These are phyloP conservation scores for Corythornis madagascariensis DNA, from an alignment of 2,113 vertebrate species.

Conservation along the genomic window DNA sequence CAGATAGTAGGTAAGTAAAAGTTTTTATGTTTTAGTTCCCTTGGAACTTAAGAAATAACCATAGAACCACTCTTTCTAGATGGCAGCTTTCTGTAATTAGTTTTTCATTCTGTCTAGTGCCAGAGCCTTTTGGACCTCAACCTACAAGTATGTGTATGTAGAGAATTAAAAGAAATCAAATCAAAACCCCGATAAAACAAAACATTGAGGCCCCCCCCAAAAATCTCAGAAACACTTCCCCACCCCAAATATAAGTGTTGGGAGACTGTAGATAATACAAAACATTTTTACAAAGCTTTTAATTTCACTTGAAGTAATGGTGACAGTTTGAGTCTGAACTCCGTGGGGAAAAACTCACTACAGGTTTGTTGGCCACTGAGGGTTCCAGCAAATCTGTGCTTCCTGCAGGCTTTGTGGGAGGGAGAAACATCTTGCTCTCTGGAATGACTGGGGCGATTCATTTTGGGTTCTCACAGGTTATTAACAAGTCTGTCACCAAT, in stretches of 20 bases:
- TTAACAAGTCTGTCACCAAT: background rate
- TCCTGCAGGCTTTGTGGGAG: background rate
- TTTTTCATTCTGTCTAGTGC: background rate
- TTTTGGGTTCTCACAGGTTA: background rate
- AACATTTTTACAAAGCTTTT: background rate
- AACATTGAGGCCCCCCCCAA: background rate
- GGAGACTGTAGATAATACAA: background rate
- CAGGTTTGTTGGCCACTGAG: background rate
- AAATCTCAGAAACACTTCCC: too few species aligned
- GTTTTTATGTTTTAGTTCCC: background rate
- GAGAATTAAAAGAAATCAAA: background rate
- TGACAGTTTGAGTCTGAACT: background rate
- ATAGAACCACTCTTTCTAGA: background rate
- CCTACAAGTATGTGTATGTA: background rate
- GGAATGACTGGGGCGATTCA: background rate
- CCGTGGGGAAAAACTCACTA: background rate
- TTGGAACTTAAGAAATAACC: background rate
- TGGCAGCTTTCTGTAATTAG: background rate
- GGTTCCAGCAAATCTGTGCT: background rate
- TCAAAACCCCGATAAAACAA: background rate
- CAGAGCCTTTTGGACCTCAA: background rate
- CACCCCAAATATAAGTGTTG: background rate
- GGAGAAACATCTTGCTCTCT: background rate
- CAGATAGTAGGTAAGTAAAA: slow-evolving; percentile 93
- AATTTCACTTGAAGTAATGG: background rate